A percentile compares a stretch with the other conserved stretches of the same genome.
These are phyloP conservation scores for Isurus oxyrinchus DNA, from an alignment of 2,113 vertebrate species.

Conservation along the genomic window DNA sequence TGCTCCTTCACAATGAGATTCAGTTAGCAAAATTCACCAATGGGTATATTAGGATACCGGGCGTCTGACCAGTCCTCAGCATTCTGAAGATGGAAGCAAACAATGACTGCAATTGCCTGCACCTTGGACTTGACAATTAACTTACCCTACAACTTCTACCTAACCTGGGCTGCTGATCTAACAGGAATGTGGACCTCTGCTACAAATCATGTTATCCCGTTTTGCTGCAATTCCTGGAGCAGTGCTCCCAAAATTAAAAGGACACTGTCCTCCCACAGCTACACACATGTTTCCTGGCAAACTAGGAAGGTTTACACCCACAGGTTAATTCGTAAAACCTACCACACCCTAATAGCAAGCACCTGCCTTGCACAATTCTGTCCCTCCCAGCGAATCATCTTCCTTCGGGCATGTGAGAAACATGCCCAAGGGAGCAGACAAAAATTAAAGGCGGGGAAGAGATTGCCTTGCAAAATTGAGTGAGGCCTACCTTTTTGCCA, in stretches of 20 bases:
- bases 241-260: not conserved
- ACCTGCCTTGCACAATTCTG: not conserved
- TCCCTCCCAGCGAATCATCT: not conserved
- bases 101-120: not conserved
- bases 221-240: not conserved
- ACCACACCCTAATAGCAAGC: too few relatives aligned
- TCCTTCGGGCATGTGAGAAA: not conserved
- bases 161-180: not conserved
- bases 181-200: not conserved
- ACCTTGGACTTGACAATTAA: not conserved
- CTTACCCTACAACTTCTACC: not conserved
- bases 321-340: not conserved
- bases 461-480: not conserved
- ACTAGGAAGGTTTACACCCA: not conserved
- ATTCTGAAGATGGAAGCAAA: too few relatives aligned
- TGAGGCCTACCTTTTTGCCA: not conserved
- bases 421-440: not conserved
- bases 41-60: not conserved
- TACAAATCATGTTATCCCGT: not conserved
- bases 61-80: not conserved
- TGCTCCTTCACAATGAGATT: not conserved
- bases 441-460: not conserved
- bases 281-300: not conserved
- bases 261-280: not conserved
- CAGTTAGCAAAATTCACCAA: not conserved